Conservation (phyloP, 2,888 invertebrate genomes). For the Phalera bucephala region DNA sequence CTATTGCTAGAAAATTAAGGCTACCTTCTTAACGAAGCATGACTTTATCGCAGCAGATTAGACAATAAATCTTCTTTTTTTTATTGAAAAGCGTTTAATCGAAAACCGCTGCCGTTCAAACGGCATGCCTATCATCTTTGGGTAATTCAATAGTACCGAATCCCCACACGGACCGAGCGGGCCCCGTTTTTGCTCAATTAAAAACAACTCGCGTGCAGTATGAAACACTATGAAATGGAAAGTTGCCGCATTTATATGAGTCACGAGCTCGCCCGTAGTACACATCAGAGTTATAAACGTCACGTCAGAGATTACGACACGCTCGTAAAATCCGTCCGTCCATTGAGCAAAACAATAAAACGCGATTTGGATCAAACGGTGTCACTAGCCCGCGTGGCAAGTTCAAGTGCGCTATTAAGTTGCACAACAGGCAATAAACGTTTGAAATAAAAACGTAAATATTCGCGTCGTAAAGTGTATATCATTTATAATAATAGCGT, state of each 20-base stretch:
- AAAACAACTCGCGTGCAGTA: conserved; percentile 24
- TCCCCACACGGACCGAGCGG: conserved; percentile 16
- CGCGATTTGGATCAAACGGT: conserved; percentile 77
- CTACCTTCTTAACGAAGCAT: background rate
- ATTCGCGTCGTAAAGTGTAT: conserved; percentile 53
- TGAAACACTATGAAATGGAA: conserved; percentile 55
- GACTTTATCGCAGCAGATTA: conserved; percentile 11
- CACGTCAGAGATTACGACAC: conserved; percentile 72
- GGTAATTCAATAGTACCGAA: conserved; percentile 18
- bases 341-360: conserved; percentile 80
- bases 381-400: conserved; percentile 72
- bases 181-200: conserved; percentile 18
- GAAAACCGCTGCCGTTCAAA: conserved; percentile 26
- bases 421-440: conserved; percentile 76
- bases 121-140: conserved; percentile 23
- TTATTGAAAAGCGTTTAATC: conserved; percentile 19
- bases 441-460: conserved; percentile 76
- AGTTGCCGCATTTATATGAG: conserved; percentile 61
- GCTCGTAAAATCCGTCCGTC: conserved; percentile 76
- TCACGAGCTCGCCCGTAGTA: conserved; percentile 57
- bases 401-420: conserved; percentile 80
- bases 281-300: conserved; percentile 58
- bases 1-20: conserved; percentile 7
- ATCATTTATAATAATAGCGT: conserved; percentile 55
- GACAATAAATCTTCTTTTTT: conserved; percentile 27